These are phyloP conservation scores for Molanna angustata DNA, from an alignment of 2,888 invertebrate genomes.

Conservation along the genomic window DNA sequence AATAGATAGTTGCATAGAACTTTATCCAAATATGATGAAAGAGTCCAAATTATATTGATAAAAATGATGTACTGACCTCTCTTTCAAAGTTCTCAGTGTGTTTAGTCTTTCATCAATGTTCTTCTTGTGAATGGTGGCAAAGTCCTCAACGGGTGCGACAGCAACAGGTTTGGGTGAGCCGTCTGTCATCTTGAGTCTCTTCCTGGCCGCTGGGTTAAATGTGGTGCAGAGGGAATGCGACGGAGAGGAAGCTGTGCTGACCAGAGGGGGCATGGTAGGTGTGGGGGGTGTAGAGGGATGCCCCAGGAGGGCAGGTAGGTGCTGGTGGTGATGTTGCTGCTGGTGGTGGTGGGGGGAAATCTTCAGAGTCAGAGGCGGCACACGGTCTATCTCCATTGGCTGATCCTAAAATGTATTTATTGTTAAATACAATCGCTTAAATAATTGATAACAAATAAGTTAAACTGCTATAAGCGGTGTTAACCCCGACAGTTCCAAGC, in stretches of 20 bases:
- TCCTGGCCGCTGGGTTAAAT: slow-evolving; percentile 39
- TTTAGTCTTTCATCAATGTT: slow-evolving; percentile 70
- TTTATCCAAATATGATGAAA: no score
- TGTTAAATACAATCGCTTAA: no score
- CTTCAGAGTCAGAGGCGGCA: not conserved
- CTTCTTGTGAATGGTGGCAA: slow-evolving; percentile 59
- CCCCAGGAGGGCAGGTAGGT: slow-evolving; percentile 1
- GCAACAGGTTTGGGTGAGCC: slow-evolving; percentile 41
- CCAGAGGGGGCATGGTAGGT: slow-evolving; percentile 14
- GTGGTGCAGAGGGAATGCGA: not conserved
- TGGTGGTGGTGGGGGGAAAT: slow-evolving; percentile 2
- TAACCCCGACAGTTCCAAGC: no score
- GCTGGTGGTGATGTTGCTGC: slow-evolving; percentile 8
- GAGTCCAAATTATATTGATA: slow-evolving; percentile 3
- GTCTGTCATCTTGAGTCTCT: slow-evolving; percentile 45
- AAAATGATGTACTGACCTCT: slow-evolving; percentile 46
- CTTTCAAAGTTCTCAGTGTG: slow-evolving; percentile 66
- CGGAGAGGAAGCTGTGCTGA: slow-evolving; percentile 9
- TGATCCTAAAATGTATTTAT: slow-evolving; percentile 11
- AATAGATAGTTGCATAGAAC: no score
- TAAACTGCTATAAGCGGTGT: no score
- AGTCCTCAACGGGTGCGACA: slow-evolving; percentile 46
- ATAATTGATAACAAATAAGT: no score
- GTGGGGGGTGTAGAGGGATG: not conserved
- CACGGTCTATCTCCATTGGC: slow-evolving; percentile 24